Percentiles rank a stretch among this genome's conserved stretches.
Evolutionary conservation across 2,797 vertebrate species (phyloP).

Genomic region (Etheostoma perlongum): DNA sequence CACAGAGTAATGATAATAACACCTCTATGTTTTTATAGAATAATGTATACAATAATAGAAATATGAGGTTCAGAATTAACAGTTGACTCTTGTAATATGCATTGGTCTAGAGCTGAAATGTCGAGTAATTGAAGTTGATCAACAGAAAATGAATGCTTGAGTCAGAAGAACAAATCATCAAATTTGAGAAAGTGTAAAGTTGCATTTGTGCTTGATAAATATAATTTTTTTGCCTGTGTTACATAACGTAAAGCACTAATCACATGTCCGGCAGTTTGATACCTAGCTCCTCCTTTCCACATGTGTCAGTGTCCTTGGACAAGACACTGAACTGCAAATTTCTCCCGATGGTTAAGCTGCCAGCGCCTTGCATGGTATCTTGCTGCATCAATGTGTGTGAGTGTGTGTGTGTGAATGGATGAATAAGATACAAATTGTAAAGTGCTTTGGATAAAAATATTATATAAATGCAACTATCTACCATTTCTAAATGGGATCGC

Average conservation of each 20-base stretch:
- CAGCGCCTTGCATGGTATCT: neutral
- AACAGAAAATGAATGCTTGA: neutral
- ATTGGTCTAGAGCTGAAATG: neutral
- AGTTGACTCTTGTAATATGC: neutral
- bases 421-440: slow-evolving; percentile 1
- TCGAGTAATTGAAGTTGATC: neutral
- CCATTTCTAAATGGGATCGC: neutral
- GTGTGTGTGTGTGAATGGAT: neutral
- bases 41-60: neutral
- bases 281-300: neutral
- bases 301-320: neutral
- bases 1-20: slow-evolving; percentile 13
- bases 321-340: neutral
- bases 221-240: neutral
- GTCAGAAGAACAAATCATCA: too few species aligned
- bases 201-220: too few species aligned
- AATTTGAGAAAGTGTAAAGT: neutral
- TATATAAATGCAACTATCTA: neutral
- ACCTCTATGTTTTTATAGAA: neutral
- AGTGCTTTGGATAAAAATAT: neutral
- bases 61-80: slow-evolving; percentile 9
- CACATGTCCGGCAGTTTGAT: neutral
- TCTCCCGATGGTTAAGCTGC: neutral
- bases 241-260: neutral
- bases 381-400: neutral